Base-by-base conservation (phyloP, 1,140 invertebrate genomes). In the Parasteatoda tepidariorum region DNA sequence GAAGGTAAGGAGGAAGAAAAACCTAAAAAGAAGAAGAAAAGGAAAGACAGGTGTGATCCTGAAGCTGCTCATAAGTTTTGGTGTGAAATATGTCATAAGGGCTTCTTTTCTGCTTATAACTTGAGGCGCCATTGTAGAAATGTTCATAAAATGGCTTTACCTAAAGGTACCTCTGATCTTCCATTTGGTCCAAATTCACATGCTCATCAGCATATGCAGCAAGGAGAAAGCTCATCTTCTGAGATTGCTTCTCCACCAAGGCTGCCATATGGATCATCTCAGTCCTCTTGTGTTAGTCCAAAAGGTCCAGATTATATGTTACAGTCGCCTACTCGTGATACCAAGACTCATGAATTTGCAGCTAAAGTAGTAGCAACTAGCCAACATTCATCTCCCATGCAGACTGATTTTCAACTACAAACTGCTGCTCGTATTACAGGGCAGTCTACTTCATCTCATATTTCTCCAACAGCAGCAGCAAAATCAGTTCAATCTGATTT, bases 41-140 rank as follows among this genome's bases (percentile, higher is more conserved):
- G 67, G 26, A 70, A 62, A 31, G 67, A 82, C 13, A 67, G 64
- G 28, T 33, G n/a, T 24, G 67, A 71, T 48, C 38, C 38, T 26
- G 78, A 71, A 7, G 22, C 67, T 24, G n/a, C 66, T 34, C 76
- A 75, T 55, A 79, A 79, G 33, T 84, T 84, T 76, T 84, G 84
- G 84, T 84, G 84, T 66, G 66, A 81, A 18, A 66, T 81, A 18
- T 84, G 84, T 22, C 57, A 54, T 13, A 79, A 76, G 34, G 76
- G 84, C 26, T 84, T 84, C 30, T 84, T 73, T 61, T 84, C 84
- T 54, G 84, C 84, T 15, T 84, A 84, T 57, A 84, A 84, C 34
- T 28, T 84, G 6, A 73, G 84, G 24, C 22, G 84, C 22, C 84
- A 84, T 67, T 81, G 71, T 5, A 79, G 74, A 61, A 84, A 84